Evolutionary conservation across 2,888 invertebrate species (phyloP), one percentile per base, ranked within the genome.

Genomic region (Luperina nickerlii): DNA sequence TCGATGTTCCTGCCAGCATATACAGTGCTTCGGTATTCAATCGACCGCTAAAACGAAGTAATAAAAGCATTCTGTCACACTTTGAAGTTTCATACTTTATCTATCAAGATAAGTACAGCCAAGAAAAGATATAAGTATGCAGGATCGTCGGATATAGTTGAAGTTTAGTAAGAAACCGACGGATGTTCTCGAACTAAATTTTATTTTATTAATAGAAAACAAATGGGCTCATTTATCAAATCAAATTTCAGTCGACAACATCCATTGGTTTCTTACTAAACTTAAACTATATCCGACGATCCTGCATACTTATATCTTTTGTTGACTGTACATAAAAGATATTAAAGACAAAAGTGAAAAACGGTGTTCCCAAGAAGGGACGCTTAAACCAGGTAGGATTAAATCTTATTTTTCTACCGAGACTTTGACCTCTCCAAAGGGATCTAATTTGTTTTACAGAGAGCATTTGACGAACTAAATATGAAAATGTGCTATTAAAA

Each of bases 261-360:
- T 6, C 51, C 18, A 54, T 54, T 2, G 20, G 18, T 54, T 54
- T 54, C 51, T 54, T 54, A 54, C 20, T 20, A 54, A 20, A 54
- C 18, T 20, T 18, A 7, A 18, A 54, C 18, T 20, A 54, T 20
- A 54, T 54, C 20, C 20, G 20, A 54, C 20, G 18, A 54, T 7
- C 20, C 7, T 54, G 20, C 20, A 20, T 18, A 54, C 18, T 51
- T 51, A 51, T 18, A 6, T 54, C 9, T 42, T 42, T 42, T 42
- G 48, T 15, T 48, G 48, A 48, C 42, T 42, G 54, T 20, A 69
- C 62, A 42, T 80, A 80, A 62, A 69, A 81, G 4, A 81, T 45
- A 42, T 63, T 32, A 42, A 45, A 78, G n/a, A 51, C 45, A 70
- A 66, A 81, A 81, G 51, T 78, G 63, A 54, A 63, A 76, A 81